These are phyloP conservation scores for Dryomyza anilis DNA, from an alignment of 2,888 invertebrate species.

Conservation along the genomic window DNA sequence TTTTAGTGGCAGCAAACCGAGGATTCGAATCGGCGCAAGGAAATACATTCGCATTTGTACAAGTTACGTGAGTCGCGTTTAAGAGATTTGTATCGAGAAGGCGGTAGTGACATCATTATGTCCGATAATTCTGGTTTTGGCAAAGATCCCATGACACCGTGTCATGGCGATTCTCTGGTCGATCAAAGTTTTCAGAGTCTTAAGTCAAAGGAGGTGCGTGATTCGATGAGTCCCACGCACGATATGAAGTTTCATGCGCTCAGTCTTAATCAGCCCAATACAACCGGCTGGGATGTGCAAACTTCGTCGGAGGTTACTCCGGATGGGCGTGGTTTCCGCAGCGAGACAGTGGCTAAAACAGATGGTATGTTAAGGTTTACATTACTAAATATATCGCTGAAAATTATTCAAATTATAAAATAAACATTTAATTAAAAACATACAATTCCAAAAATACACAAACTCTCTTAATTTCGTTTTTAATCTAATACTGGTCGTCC, in stretches of 20 bases:
- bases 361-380: conserved; percentile 61
- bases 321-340: conserved; percentile 70
- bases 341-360: conserved; percentile 68
- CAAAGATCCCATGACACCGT: conserved; percentile 61
- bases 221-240: conserved; percentile 76
- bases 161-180: conserved; percentile 73
- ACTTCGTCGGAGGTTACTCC: conserved; percentile 68
- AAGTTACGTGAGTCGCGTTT: conserved; percentile 80
- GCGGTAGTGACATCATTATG: conserved; percentile 61
- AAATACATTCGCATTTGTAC: conserved; percentile 85
- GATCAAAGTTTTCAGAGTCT: conserved; percentile 80
- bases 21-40: conserved; percentile 83
- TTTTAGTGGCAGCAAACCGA: conserved; percentile 86
- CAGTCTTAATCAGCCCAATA: conserved; percentile 54
- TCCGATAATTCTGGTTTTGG: conserved; percentile 60
- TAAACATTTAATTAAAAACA: background rate
- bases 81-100: conserved; percentile 70
- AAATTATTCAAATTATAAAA: background rate
- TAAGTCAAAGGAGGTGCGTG: conserved; percentile 79
- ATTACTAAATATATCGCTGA: background rate
- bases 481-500: background rate
- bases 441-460: background rate
- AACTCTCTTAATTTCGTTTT: background rate
- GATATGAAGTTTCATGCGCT: conserved; percentile 57
- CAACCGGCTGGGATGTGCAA: conserved; percentile 72